Evolutionary conservation across 1,140 invertebrate genomes (phyloP), one percentile per base, ranked within the genome.

Genomic region (Heliconius melpomene): DNA sequence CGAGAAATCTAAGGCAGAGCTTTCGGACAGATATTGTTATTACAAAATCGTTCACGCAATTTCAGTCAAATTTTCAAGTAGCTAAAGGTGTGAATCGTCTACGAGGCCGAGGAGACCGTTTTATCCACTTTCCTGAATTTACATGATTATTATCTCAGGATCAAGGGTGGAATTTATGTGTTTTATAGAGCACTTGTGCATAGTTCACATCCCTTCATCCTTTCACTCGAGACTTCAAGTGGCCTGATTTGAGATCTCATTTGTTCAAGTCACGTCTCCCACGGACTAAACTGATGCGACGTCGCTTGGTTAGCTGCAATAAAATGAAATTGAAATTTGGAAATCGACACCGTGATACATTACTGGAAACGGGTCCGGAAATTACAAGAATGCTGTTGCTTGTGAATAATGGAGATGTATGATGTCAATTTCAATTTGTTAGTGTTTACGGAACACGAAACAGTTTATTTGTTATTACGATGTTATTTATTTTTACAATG

Each of bases 101-200:
- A 57, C 54, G n/a, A 23, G n/a, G 20, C 2, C 9, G 2, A 23
- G 7, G 20, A 11, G 54, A 57, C 54, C 54, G n/a, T 57, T 57
- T 54, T 23, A 57, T 57, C 20, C 54, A 57, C 54, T 57, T 57
- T 57, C 54, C n/a, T 57, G 73, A 78, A 79, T 79, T 81, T 81
- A 84, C 77, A 75, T 82, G 66, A 78, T 78, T 66, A 84, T 80
- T 77, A 74, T 80, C 79, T 79, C 52, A 74, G 80, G 79, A 73
- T 80, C 36, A 52, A 78, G 81, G 72, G 83, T 80, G 70, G 79
- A 83, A 86, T 86, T 86, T 84, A 86, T 82, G 81, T 79, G 78
- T 84, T 84, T 83, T 78, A 86, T 84, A 75, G 82, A 84, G 50
- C 78, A 84, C 80, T 82, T 83, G 83, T 83, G 77, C 79, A 87